Conservation (phyloP, 1,140 invertebrate species). For the Chlorops oryzae region DNA sequence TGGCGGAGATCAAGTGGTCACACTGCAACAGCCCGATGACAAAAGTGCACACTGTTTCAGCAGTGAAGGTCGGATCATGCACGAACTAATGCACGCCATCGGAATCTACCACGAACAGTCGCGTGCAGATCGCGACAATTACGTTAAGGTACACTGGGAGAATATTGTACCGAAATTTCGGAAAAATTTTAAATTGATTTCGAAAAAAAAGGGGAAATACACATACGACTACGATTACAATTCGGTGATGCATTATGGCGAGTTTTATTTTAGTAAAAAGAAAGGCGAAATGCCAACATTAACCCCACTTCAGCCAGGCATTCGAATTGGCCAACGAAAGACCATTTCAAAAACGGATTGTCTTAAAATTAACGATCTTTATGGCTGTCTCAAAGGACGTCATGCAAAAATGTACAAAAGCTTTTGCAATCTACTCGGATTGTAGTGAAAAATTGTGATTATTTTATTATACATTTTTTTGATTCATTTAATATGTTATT, state of each 20-base stretch:
- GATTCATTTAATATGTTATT: conserved; percentile 1
- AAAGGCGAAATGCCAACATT: conserved; percentile 50
- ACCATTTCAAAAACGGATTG: conserved; percentile 64
- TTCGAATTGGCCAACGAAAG: conserved; percentile 57
- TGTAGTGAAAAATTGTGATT: conserved; percentile 42
- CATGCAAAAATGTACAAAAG: conserved; percentile 55
- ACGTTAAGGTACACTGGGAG: conserved; percentile 63
- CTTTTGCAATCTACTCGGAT: conserved; percentile 57
- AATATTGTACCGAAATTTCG: conserved; percentile 63
- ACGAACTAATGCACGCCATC: conserved; percentile 79
- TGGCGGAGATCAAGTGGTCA: conserved; percentile 51
- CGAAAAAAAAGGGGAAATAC: conserved; percentile 61
- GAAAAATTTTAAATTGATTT: conserved; percentile 63
- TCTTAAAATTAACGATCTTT: conserved; percentile 64
- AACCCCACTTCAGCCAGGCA: conserved; percentile 51
- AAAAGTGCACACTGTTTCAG: conserved; percentile 55
- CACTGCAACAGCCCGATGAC: conserved; percentile 54
- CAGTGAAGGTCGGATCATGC: conserved; percentile 68
- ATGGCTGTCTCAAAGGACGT: conserved; percentile 54
- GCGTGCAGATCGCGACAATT: conserved; percentile 70
- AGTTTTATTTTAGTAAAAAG: conserved; percentile 50
- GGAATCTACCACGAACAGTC: conserved; percentile 87
- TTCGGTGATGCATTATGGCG: conserved; percentile 70
- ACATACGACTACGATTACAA: conserved; percentile 64
- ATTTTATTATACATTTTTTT: conserved; percentile 3